Evolutionary conservation across 2,888 invertebrate genomes (phyloP).

Genomic region (Adela reaumurella): DNA sequence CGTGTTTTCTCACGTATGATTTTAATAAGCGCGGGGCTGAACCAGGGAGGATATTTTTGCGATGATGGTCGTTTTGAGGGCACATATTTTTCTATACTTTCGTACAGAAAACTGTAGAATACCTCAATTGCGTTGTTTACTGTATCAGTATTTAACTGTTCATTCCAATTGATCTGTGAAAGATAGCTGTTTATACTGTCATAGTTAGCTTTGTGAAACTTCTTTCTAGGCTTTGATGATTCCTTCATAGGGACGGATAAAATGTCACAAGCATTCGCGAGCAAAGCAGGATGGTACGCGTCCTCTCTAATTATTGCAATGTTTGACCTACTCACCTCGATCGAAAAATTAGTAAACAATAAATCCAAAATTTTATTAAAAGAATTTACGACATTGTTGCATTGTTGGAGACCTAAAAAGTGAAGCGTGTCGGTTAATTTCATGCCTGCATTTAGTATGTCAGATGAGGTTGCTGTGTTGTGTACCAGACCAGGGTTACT

Average conservation of each 20-base stretch:
- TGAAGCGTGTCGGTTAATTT: background rate
- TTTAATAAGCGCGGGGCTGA: background rate
- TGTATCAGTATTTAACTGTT: background rate
- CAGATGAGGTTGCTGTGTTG: background rate
- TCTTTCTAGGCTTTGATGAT: background rate
- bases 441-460: background rate
- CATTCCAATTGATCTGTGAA: background rate
- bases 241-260: background rate
- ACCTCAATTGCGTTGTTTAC: background rate
- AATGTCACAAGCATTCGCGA: background rate
- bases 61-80: background rate
- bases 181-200: background rate
- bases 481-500: background rate
- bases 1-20: background rate
- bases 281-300: background rate
- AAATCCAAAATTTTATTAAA: background rate
- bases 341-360: background rate
- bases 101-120: background rate
- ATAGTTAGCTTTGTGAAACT: background rate
- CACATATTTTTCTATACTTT: background rate
- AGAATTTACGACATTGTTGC: background rate
- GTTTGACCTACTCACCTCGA: background rate
- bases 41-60: background rate
- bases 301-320: background rate
- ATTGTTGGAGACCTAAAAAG: background rate